Conservation (phyloP, 2,113 vertebrate genomes). For the Pungitius pungitius region DNA sequence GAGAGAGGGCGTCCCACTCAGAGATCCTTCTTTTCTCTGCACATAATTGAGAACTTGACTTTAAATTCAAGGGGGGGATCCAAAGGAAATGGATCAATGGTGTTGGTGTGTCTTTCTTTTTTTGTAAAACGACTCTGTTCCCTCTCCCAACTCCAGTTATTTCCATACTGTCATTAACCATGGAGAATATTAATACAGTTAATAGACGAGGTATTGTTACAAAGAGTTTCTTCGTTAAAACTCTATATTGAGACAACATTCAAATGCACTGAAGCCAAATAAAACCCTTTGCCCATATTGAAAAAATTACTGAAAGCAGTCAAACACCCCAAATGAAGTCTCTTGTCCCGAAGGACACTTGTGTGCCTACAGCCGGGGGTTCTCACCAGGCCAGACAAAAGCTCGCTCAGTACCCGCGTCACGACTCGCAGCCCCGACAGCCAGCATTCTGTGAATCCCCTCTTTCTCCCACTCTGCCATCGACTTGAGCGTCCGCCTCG, state of each 20-base stretch:
- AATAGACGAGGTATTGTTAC: background rate
- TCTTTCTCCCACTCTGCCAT: conserved; percentile 43
- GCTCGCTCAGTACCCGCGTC: conserved; percentile 49
- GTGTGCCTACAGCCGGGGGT: conserved; percentile 35
- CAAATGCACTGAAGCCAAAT: conserved; percentile 7
- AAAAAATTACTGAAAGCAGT: background rate
- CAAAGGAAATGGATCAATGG: background rate
- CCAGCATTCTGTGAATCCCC: conserved; percentile 54
- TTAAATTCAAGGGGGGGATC: background rate
- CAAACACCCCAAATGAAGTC: background rate
- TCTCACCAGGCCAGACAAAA: conserved; percentile 46
- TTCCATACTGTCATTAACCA: background rate
- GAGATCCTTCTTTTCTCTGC: background rate
- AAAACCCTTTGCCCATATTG: background rate
- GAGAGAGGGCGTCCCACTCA: background rate
- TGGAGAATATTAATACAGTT: background rate
- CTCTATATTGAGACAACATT: background rate
- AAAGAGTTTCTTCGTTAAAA: background rate
- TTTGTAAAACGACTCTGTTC: background rate
- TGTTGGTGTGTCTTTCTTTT: background rate
- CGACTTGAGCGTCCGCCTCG: conserved; percentile 27
- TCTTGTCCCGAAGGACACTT: conserved; percentile 18
- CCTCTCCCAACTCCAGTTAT: background rate
- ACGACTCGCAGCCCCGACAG: conserved; percentile 46
- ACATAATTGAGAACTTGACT: background rate